phyloP scores from a whole-genome alignment of 2,113 vertebrate genomes.

The Seriola rivoliana region DNA sequence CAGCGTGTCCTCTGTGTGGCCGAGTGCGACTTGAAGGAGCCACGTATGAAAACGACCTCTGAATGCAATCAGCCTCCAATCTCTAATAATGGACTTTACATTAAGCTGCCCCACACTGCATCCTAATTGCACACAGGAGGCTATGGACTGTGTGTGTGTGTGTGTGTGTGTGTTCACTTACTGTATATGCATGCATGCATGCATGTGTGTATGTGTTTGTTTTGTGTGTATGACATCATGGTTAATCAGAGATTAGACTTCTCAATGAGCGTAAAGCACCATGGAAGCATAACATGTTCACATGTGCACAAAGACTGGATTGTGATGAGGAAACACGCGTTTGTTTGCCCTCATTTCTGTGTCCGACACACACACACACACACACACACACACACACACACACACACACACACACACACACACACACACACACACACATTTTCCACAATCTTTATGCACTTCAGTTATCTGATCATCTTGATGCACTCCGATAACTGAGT shows the following conservation, averaged over 20 bases:
- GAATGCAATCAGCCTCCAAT: conserved; percentile 69
- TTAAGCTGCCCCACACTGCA: conserved; percentile 58
- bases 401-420: conserved; percentile 11
- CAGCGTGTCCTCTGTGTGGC: conserved; percentile 54
- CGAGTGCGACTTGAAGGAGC: conserved; percentile 24
- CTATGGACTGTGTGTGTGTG: conserved; percentile 8
- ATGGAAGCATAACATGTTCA: conserved; percentile 61
- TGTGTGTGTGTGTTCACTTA: conserved; percentile 31
- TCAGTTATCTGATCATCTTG: conserved; percentile 18
- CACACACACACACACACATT: conserved; percentile 14
- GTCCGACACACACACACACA: conserved; percentile 11
- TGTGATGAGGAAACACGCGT: conserved; percentile 57
- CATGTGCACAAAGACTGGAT: conserved; percentile 65
- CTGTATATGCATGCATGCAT: conserved; percentile 4
- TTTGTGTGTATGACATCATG: conserved; percentile 69
- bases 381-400: conserved; percentile 11
- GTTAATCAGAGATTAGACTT: conserved; percentile 73
- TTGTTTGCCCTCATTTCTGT: conserved; percentile 35
- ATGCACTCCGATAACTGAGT: background rate
- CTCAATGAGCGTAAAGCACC: conserved; percentile 63
- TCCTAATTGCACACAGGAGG: conserved; percentile 74
- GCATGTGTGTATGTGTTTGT: background rate
- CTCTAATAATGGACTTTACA: conserved; percentile 72
- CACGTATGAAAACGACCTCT: conserved; percentile 39
- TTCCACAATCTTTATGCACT: background rate